Base-by-base conservation (phyloP, 35 echinoderm and acorn worm species). In the Chiridota heheva region DNA sequence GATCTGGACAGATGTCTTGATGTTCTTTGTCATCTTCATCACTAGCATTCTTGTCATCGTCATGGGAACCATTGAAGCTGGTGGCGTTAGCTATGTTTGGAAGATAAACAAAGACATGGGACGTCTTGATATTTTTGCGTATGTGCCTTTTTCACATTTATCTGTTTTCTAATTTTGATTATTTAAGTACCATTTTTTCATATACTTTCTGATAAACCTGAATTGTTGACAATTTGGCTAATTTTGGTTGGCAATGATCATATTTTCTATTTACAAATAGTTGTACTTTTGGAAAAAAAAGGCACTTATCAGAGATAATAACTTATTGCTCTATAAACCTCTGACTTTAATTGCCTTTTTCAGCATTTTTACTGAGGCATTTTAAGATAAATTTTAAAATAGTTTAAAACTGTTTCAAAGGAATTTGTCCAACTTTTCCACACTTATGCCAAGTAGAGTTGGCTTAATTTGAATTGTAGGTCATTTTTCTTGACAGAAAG, bases 1-100 rank as follows among this genome's bases (percentile, higher is more conserved):
- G 41, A 78, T 78, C 7, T 78, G 75, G 75, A 78, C 75, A 29
- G 75, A 78, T 37, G 75, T 78, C 6, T 38, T 79, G 36, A 58
- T 60, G 75, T 79, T 79, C 37, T 17, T 58, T 22, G 75, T 79
- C 13, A 79, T 79, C 12, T 79, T 79, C 41, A 57, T 49, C 28
- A 79, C 75, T 6, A 62, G 36, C 5, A 7, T 79, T 0, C 18
- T 62, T 10, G 75, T 79, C 10, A 62, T 62, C 2, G 31, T 79
- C 53, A 18, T 56, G 30, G 75, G 75, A 33, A 31, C 31, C 8
- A 36, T 78, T 1, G 30, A 78, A 40, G 47, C 53, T 6, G 75
- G 75, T 38, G 75, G 75, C 0, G 34, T 79, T 2, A 26, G 13
- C 1, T 57, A 55, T 22, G 75, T 79, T 16, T 79, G 75, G 75